A percentile compares a stretch with the other conserved stretches of the same genome.
phyloP scores from a whole-genome alignment of 1,140 invertebrate genomes.

The Heliconius hewitsoni region DNA sequence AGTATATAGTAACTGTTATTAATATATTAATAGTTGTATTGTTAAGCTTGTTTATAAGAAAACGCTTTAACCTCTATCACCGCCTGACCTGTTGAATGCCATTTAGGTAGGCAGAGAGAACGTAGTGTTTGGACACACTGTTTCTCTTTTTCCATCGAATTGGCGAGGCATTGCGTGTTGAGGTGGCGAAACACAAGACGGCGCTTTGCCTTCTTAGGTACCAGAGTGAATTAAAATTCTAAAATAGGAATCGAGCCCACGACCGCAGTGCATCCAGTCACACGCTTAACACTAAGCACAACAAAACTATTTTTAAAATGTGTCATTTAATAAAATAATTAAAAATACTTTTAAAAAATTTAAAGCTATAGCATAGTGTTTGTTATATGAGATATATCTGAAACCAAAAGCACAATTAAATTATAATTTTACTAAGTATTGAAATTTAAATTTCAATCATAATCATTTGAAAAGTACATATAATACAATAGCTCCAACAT shows the following conservation, averaged over 20 bases:
- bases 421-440: background rate
- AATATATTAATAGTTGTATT: background rate
- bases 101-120: background rate
- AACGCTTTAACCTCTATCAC: background rate
- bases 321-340: background rate
- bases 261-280: too few relatives aligned
- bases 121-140: too few relatives aligned
- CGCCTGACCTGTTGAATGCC: background rate
- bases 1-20: background rate
- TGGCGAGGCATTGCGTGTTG: too few relatives aligned
- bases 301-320: too few relatives aligned
- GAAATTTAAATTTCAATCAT: background rate
- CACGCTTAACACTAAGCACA: too few relatives aligned
- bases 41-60: background rate
- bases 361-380: background rate
- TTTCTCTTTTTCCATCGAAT: too few relatives aligned
- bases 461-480: background rate
- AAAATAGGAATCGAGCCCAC: too few relatives aligned
- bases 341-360: background rate
- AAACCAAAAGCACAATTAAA: background rate
- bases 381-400: background rate
- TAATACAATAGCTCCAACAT: background rate
- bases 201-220: too few relatives aligned
- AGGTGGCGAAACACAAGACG: too few relatives aligned
- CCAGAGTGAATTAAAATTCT: too few relatives aligned